These are phyloP conservation scores for Semnornis frantzii DNA, from an alignment of 2,113 vertebrate genomes.

Conservation along the genomic window DNA sequence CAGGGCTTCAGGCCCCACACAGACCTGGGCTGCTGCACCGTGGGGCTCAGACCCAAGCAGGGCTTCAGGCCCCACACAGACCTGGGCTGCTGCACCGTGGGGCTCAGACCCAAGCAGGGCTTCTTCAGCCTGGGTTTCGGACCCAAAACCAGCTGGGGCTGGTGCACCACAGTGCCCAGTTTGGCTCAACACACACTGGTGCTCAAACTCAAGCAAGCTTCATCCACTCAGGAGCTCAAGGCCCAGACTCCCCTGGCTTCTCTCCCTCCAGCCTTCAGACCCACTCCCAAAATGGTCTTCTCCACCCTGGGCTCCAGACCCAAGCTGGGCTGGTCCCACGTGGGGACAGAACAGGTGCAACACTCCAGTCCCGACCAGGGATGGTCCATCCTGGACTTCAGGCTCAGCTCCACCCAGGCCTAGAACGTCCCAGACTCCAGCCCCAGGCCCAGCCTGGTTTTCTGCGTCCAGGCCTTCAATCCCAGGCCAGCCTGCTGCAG, in stretches of 20 bases:
- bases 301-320: neutral
- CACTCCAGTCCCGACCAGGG: neutral
- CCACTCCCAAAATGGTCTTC: neutral
- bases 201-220: neutral
- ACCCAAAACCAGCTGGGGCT: neutral
- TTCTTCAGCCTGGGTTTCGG: fast-evolving
- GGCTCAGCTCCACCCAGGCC: neutral
- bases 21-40: neutral
- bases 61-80: neutral
- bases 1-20: too few species aligned
- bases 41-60: neutral
- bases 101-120: neutral
- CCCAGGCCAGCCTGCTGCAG: neutral
- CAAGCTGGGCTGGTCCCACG: neutral
- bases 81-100: neutral
- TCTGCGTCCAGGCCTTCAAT: neutral
- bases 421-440: neutral
- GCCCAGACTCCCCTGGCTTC: neutral
- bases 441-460: slow-evolving; percentile 13
- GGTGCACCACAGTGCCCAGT: neutral
- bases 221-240: neutral
- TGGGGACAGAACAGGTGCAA: fast-evolving
- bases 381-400: neutral
- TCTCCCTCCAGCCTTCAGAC: neutral
- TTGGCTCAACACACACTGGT: neutral